A percentile compares a stretch with the other conserved stretches of the same genome.
phyloP scores from a whole-genome alignment of 2,888 invertebrate species.

The Neoascia interrupta region DNA sequence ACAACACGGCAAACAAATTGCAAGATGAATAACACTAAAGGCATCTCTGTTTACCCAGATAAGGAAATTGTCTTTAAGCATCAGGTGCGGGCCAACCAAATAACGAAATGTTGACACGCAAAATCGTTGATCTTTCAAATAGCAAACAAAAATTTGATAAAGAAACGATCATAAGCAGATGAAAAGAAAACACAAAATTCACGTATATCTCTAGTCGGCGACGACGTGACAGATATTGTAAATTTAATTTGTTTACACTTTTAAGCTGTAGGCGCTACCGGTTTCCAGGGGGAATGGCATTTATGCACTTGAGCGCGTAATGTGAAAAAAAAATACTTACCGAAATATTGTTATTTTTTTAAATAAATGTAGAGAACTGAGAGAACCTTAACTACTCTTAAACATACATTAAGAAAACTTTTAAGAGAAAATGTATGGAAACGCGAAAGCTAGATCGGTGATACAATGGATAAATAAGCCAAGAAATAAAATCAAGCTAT shows the following conservation, averaged over 20 bases:
- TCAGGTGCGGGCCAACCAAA: no score
- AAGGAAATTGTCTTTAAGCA: conserved; percentile 4
- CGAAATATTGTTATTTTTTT: no score
- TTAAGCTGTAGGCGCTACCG: conserved; percentile 11
- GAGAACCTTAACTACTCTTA: no score
- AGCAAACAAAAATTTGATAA: background rate
- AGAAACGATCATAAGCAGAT: background rate
- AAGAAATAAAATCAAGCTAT: no score
- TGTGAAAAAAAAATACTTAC: no score
- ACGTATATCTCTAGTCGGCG: background rate
- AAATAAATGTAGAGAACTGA: background rate
- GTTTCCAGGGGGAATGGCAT: conserved; percentile 15
- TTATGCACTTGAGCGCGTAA: no score
- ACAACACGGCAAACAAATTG: no score
- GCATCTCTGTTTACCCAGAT: background rate
- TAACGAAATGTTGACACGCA: conserved; percentile 8
- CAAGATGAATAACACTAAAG: conserved; percentile 1
- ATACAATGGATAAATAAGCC: no score
- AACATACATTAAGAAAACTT: no score
- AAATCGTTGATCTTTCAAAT: no score
- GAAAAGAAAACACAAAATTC: background rate
- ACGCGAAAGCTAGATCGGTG: no score
- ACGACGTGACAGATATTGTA: background rate
- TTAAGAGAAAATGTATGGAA: no score
- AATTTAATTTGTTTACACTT: conserved; percentile 2